phyloP scores from a whole-genome alignment of 2,888 invertebrate species.

The Agrotis exclamationis region DNA sequence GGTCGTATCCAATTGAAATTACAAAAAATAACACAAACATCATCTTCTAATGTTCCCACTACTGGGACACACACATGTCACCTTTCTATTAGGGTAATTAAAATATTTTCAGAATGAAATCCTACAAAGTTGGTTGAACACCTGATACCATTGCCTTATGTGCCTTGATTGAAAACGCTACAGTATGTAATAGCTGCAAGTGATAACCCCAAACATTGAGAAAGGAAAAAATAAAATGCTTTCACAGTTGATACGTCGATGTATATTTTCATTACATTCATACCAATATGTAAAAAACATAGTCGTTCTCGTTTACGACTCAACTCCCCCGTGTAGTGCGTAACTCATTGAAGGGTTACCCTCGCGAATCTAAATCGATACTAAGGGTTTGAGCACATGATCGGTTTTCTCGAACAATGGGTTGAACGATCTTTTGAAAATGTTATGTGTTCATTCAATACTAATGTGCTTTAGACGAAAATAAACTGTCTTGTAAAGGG shows the following conservation, averaged over 20 bases:
- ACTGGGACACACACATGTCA: too few relatives aligned
- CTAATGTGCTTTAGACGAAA: constrained; percentile 30
- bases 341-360: constrained; percentile 60
- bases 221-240: neutral
- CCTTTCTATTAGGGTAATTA: too few relatives aligned
- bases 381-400: constrained; percentile 59
- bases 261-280: constrained; percentile 36
- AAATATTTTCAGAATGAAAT: too few relatives aligned
- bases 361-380: constrained; percentile 55
- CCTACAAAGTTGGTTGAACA: too few relatives aligned
- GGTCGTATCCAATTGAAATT: neutral
- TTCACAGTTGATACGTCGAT: constrained; percentile 5
- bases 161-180: too few relatives aligned
- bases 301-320: constrained; percentile 53
- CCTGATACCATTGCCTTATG: too few relatives aligned
- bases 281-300: constrained; percentile 46
- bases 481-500: constrained; percentile 7
- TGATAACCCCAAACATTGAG: neutral
- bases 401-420: constrained; percentile 54
- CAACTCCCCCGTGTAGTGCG: constrained; percentile 55
- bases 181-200: too few relatives aligned
- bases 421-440: constrained; percentile 47
- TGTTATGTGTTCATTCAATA: constrained; percentile 45
- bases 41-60: too few relatives aligned
- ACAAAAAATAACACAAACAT: neutral